These are phyloP conservation scores for Myzus persicae DNA, from an alignment of 1,140 invertebrate species.

Conservation along the genomic window DNA sequence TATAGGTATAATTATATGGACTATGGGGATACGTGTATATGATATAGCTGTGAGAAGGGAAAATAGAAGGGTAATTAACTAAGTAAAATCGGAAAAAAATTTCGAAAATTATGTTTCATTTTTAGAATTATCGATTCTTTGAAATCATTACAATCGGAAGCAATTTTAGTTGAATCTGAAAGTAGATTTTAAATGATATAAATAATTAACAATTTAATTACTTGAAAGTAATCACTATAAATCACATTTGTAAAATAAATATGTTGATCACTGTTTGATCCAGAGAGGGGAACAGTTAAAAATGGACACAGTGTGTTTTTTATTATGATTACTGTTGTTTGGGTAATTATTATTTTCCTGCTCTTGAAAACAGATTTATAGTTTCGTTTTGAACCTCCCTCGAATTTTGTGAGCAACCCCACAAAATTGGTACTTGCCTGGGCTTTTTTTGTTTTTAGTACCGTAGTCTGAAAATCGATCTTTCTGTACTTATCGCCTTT, in stretches of 20 bases:
- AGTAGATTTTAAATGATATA: no score
- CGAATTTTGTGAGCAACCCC: neutral
- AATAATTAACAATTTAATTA: no score
- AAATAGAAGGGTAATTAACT: neutral
- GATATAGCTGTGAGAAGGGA: neutral
- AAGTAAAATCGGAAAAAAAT: neutral
- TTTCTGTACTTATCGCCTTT: neutral
- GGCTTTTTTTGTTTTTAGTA: neutral
- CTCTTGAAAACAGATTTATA: neutral
- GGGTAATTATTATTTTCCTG: neutral
- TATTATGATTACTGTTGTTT: neutral
- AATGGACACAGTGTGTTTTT: neutral
- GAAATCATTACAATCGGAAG: no score
- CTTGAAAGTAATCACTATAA: no score
- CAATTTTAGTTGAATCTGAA: no score
- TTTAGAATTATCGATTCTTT: neutral
- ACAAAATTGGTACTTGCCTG: neutral
- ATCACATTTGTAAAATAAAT: no score
- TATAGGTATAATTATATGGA: neutral
- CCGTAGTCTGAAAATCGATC: neutral
- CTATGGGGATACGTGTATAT: neutral
- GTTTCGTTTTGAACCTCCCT: neutral
- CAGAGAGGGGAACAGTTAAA: no score
- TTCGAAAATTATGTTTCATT: neutral
- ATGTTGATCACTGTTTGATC: no score